Evolutionary conservation across 2,797 vertebrate genomes (phyloP).

Genomic region (Pelochelys cantorii): DNA sequence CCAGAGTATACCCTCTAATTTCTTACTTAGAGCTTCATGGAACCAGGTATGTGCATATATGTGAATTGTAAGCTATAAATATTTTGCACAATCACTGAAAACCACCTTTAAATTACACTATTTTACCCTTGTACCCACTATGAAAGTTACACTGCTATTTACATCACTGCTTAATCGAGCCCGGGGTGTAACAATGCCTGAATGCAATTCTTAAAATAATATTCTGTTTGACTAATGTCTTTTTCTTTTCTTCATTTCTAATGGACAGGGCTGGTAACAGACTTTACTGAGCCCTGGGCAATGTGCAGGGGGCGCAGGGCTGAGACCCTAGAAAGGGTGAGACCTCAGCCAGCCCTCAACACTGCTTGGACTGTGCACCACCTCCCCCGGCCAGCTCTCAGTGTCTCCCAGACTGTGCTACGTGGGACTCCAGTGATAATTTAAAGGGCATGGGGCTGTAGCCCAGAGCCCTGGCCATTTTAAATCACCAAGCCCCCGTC

Average conservation of each 20-base stretch:
- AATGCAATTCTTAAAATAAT: rapidly evolving
- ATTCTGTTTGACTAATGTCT: background rate
- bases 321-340: too few species aligned
- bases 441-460: too few species aligned
- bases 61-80: background rate
- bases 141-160: background rate
- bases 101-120: background rate
- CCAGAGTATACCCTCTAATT: background rate
- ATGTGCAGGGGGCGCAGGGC: too few species aligned
- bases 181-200: background rate
- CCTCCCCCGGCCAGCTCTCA: too few species aligned
- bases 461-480: too few species aligned
- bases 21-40: background rate
- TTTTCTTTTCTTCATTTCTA: background rate
- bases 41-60: background rate
- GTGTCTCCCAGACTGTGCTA: too few species aligned
- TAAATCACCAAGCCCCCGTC: too few species aligned
- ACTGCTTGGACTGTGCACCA: too few species aligned
- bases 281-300: too few species aligned
- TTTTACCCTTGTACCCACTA: background rate
- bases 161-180: background rate
- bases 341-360: too few species aligned
- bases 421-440: too few species aligned
- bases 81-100: background rate
- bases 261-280: too few species aligned